Conservation (phyloP, 2,797 vertebrate species). For the Thalassophryne amazonica region DNA sequence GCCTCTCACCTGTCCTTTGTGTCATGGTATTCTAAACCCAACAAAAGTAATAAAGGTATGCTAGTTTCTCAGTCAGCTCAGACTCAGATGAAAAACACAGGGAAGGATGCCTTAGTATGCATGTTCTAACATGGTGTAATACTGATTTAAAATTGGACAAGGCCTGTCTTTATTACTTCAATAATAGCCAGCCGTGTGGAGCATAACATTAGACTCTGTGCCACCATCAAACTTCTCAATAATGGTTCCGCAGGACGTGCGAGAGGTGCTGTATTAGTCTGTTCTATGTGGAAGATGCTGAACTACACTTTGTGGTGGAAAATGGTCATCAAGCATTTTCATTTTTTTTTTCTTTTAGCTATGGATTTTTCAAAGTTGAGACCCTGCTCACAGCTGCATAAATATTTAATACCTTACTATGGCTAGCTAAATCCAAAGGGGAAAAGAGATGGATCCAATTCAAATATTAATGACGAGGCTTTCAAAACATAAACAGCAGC, state of each 20-base stretch:
- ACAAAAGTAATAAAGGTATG: slow-evolving; percentile 7
- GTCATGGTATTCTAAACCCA: slow-evolving; percentile 15
- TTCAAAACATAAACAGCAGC: slow-evolving; percentile 50
- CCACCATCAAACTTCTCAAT: slow-evolving; percentile 11
- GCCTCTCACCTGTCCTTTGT: slow-evolving; percentile 25
- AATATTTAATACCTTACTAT: slow-evolving; percentile 48
- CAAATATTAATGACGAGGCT: slow-evolving; percentile 59
- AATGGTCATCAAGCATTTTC: background rate
- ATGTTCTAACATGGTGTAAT: slow-evolving; percentile 47
- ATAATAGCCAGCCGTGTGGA: slow-evolving; percentile 33
- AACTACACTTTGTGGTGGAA: background rate
- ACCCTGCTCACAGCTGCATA: slow-evolving; percentile 34
- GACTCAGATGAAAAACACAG: background rate
- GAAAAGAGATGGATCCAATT: slow-evolving; percentile 39
- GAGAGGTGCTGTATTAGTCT: slow-evolving; percentile 5
- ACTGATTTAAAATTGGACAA: slow-evolving; percentile 53
- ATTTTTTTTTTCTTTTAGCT: slow-evolving; percentile 24
- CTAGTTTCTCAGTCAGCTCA: slow-evolving; percentile 32
- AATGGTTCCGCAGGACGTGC: slow-evolving; percentile 10
- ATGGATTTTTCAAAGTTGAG: slow-evolving; percentile 18
- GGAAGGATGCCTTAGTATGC: slow-evolving; percentile 44
- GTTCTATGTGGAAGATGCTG: background rate
- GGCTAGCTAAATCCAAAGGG: slow-evolving; percentile 15
- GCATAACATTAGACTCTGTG: slow-evolving; percentile 32
- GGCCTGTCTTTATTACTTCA: slow-evolving; percentile 49